Base-by-base conservation (phyloP, 2,797 vertebrate species). In the Hyperoplus immaculatus region DNA sequence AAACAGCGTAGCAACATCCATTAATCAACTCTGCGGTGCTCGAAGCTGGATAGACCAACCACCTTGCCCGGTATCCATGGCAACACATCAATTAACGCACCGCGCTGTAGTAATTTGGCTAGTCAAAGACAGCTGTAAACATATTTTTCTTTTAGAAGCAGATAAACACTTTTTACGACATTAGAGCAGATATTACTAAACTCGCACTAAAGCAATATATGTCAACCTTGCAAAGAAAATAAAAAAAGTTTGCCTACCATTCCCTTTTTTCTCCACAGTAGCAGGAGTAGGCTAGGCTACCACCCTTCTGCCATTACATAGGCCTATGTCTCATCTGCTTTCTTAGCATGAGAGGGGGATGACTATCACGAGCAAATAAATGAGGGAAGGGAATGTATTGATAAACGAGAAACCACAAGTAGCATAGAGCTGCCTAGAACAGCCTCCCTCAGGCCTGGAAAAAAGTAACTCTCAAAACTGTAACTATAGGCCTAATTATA, bases 321-420 rank as follows among this genome's bases (percentile, higher is more conserved):
- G 29, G 29, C 29, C 29, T 29, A 29, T 66, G 16, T 54, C 16
- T 60, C 46, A 56, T 77, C 69, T 38, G 46, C 62, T 76, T 1
- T 60, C 43, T 47, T n/a, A 56, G 62, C 73, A 13, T 39, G 49
- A 38, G 21, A 41, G 9, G 42, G 65, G 77, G 78, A n/a, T 88
- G 91, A 88, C 77, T 80, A 75, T 91, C 89, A 89, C 87, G 84
- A 88, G 89, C 77, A 65, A 45, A 64, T 59, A 55, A 11, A 56
- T 5, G 46, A 58, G 29, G 73, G 57, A 45, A 74, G 72, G 60
- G 69, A 46, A 78, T 77, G 42, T 42, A 73, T 70, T 45, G 12
- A 76, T 63, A 12, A 7, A 11, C 43, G 14, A 69, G 16, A 73
- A 63, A 79, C 68, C 51, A 46, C 14, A 18, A 39, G 6, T 13